These are phyloP conservation scores for Branchipolynoe longqiensis DNA, from an alignment of 2,888 invertebrate species.

Conservation along the genomic window DNA sequence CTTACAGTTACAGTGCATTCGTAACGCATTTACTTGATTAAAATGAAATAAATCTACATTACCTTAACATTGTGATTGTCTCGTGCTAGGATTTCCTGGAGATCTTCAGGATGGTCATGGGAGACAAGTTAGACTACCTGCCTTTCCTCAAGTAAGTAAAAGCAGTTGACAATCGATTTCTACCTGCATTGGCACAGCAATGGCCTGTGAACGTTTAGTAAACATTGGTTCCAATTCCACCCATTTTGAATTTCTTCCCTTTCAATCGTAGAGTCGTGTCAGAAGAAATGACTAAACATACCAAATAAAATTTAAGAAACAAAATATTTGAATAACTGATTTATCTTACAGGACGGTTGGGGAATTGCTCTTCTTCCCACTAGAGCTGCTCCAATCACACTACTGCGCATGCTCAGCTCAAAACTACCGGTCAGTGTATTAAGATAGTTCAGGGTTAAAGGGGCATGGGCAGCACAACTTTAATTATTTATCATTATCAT, in stretches of 20 bases:
- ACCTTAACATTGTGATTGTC: no score
- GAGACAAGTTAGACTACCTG: slow-evolving; percentile 19
- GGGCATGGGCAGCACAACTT: no score
- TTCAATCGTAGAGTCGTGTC: no score
- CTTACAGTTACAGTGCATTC: no score
- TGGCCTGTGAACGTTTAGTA: no score
- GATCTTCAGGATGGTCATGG: slow-evolving; percentile 26
- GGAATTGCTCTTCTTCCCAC: slow-evolving; percentile 49
- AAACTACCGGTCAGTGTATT: slow-evolving; percentile 8
- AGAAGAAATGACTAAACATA: no score
- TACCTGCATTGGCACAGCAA: no score
- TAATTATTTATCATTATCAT: no score
- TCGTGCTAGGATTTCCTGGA: slow-evolving; percentile 37
- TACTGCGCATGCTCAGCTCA: slow-evolving; percentile 1
- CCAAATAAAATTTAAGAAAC: no score
- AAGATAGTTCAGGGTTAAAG: neutral
- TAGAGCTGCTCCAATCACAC: slow-evolving; percentile 47
- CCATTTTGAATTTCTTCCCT: neutral
- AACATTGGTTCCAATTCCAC: no score
- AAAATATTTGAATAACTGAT: neutral
- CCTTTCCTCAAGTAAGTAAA: slow-evolving; percentile 30
- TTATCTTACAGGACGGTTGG: slow-evolving; percentile 29
- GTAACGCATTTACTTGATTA: no score
- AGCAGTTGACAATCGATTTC: neutral
- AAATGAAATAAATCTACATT: no score